phyloP scores from a whole-genome alignment of 2,888 invertebrate genomes.

The Agonopterix alstromeriana region DNA sequence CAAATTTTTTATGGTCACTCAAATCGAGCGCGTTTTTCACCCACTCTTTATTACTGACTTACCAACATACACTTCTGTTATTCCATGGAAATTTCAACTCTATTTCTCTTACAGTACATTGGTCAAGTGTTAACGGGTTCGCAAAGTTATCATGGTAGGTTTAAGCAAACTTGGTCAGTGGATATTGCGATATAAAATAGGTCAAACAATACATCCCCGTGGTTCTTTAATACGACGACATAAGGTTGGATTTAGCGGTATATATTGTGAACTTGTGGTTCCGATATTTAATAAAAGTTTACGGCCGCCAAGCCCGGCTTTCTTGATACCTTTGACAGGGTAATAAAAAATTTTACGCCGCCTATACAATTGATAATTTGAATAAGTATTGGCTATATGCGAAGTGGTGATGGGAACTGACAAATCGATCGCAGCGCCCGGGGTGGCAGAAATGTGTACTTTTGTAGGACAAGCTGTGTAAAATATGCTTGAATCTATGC shows the following conservation, averaged over 20 bases:
- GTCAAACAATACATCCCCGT: conserved; percentile 6
- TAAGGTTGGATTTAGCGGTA: conserved; percentile 15
- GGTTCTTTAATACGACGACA: conserved; percentile 6
- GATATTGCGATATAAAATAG: conserved; percentile 14
- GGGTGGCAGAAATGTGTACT: too few relatives aligned
- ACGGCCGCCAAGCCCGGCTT: too few relatives aligned
- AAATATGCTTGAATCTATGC: too few relatives aligned
- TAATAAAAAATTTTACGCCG: too few relatives aligned
- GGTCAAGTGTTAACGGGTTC: too few relatives aligned
- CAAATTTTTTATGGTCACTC: conserved; percentile 17
- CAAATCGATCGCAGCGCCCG: too few relatives aligned
- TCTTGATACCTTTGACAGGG: too few relatives aligned
- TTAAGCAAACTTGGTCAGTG: conserved; percentile 15
- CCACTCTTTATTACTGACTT: conserved; percentile 10
- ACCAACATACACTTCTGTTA: background rate
- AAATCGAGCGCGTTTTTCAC: conserved; percentile 14
- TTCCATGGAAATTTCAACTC: background rate
- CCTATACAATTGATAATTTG: too few relatives aligned
- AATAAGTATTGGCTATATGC: too few relatives aligned
- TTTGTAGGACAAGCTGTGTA: too few relatives aligned
- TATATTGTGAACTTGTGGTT: background rate
- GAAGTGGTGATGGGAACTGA: too few relatives aligned
- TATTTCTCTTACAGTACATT: background rate
- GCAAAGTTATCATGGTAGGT: conserved; percentile 1
- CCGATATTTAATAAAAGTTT: too few relatives aligned